These are phyloP conservation scores for Anas flavirostris DNA, from an alignment of 2,797 vertebrate species.

Conservation along the genomic window DNA sequence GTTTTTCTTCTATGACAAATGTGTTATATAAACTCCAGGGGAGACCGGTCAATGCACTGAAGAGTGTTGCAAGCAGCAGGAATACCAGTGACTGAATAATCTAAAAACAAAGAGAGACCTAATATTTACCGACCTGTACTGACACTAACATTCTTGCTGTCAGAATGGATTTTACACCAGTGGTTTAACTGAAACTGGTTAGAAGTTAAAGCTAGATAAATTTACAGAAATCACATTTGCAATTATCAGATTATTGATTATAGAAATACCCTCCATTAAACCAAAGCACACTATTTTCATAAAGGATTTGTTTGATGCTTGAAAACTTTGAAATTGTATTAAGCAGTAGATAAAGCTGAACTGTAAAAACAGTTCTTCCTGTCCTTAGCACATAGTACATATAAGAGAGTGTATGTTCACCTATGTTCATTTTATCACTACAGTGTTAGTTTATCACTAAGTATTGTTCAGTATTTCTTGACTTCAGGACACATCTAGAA, in stretches of 20 bases:
- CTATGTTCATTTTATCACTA: not conserved
- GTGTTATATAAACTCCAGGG: constrained; percentile 98
- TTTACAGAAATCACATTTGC: not conserved
- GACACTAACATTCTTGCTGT: not conserved
- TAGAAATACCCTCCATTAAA: not conserved
- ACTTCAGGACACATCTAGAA: not conserved
- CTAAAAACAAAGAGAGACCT: constrained; percentile 58
- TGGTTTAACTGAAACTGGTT: not conserved
- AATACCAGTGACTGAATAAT: constrained; percentile 93
- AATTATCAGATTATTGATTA: not conserved
- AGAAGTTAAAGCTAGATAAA: not conserved
- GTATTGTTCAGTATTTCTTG: not conserved
- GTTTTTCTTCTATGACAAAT: constrained; percentile 97
- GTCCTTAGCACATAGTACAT: not conserved
- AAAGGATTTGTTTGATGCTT: not conserved
- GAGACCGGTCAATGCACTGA: constrained; percentile 93
- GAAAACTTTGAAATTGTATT: not conserved
- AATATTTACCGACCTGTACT: not conserved
- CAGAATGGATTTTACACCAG: not conserved
- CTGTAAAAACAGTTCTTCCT: not conserved
- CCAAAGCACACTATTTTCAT: not conserved
- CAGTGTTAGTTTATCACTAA: too few relatives aligned
- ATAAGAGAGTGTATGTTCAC: not conserved
- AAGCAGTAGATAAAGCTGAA: not conserved
- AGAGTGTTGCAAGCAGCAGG: constrained; percentile 92